Evolutionary conservation across 2,113 vertebrate genomes (phyloP), one percentile per base, ranked within the genome.

Genomic region (Serinus canaria): DNA sequence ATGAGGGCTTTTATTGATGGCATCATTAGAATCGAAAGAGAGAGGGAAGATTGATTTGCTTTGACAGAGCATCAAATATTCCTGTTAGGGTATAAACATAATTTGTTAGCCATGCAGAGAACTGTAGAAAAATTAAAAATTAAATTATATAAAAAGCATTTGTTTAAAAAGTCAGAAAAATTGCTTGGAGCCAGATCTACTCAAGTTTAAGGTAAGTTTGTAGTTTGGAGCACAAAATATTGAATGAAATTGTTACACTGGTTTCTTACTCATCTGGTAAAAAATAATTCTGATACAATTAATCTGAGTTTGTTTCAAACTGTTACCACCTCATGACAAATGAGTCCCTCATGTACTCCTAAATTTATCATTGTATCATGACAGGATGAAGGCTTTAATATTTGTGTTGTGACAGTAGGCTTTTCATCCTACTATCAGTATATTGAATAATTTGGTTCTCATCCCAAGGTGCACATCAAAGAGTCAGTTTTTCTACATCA

Each of bases 1-100:
- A 76, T 85, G 72, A 64, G 77, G 60, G 83, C 47, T 89, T 92
- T 92, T 81, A 86, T 83, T 92, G 92, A 83, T 64, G 91, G 82
- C 84, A 95, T 96, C 93, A 83, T 95, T 93, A 90, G 64, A 73
- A 93, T 62, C 90, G 78, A 39, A 83, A 68, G 72, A 90, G 68
- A 78, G 72, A 46, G 55, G 19, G 66, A 87, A 74, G 76, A 88
- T 55, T 95, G 85, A 95, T 95, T 90, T 72, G 39, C 76, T 95
- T 83, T 91, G 87, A 91, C 69, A 88, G 87, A 91, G 47, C 78
- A 81, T 69, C 91, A 58, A 46, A 67, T 86, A 91, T 86, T 93
- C 80, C 76, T 83, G 43, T 69, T 52, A 46, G 60, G 15, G 49
- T 59, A 13, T 85, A 83, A 91, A 90, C 64, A 83, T 15, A 83